Conservation (phyloP, 1,140 invertebrate genomes). For the Argopecten irradians region DNA sequence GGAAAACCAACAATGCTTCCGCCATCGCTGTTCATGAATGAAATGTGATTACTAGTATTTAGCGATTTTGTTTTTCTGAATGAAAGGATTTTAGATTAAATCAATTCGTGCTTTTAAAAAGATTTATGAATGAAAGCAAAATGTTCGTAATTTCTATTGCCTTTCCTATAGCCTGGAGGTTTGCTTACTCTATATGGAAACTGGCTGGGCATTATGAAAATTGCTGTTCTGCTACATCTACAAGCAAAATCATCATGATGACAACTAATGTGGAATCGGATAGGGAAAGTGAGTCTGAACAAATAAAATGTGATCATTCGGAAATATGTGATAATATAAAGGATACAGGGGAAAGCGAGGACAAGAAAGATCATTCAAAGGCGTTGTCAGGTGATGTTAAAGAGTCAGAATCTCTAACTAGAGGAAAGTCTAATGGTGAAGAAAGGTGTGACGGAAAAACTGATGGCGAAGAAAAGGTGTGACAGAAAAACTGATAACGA, state of each 20-base stretch:
- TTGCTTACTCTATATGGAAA: background rate
- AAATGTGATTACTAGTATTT: constrained; percentile 12
- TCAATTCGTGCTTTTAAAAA: background rate
- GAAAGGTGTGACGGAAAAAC: too few relatives aligned
- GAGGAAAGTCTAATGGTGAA: too few relatives aligned
- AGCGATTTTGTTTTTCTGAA: background rate
- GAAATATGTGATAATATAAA: background rate
- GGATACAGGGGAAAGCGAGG: background rate
- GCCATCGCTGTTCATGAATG: background rate
- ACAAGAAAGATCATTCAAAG: background rate
- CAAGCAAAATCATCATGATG: background rate
- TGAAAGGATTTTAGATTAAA: background rate
- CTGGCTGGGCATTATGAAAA: background rate
- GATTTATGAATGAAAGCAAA: background rate
- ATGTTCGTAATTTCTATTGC: background rate
- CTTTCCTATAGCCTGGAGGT: background rate
- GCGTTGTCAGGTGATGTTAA: background rate
- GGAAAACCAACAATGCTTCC: background rate
- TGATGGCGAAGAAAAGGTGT: too few relatives aligned
- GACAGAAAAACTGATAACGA: too few relatives aligned
- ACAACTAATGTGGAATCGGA: background rate
- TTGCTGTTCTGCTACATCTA: background rate
- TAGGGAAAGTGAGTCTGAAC: background rate
- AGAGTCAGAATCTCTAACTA: background rate
- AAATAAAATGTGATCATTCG: background rate